Base-by-base conservation (phyloP, 2,888 invertebrate species). In the Pachliopta kotzebuea region DNA sequence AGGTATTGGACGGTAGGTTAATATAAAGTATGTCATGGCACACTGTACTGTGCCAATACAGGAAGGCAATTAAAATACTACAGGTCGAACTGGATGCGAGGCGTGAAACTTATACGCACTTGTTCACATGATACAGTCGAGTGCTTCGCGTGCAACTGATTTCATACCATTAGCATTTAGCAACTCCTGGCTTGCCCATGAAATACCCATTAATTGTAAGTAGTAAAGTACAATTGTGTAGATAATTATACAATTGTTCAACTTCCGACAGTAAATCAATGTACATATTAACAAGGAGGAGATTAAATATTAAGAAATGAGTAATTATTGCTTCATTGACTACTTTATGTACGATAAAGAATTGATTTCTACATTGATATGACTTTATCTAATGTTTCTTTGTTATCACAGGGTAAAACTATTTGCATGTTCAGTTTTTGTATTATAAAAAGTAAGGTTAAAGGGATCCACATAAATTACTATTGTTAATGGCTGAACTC, bases 11-110 rank as follows among this genome's bases (percentile, higher is more conserved):
- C 31, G 31, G 31, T 55, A 31, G n/a, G 29, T 29, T 24, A 9
- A 18, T 57, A 37, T 56, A 20, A 57, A 58, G 49, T 58, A 37
- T 58, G 50, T 59, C 50, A 59, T 20, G 59, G 50, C 20, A 26
- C 50, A 50, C 31, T 14, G 50, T 20, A 50, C 20, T 20, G 14
- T 29, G 11, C 17, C 31, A 59, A 59, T 59, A 9, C 50, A 59
- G 50, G 59, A 59, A 59, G 50, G 50, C 59, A 59, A 59, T 59
- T 42, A 37, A 23, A 37, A n/a, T 1, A 37, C 17, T 26, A 50
- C 59, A 50, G 21, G 42, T 42, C 57, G 23, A 26, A 11, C 18
- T 37, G 24, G 42, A 26, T 20, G 49, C 50, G 2, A 59, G 17
- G 29, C 29, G 23, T 37, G 21, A 52, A 31, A 60, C 50, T 52